Percentiles rank a stretch among this genome's conserved stretches.
Conservation (phyloP, 2,888 invertebrate species). For the Clistopyga incitator region DNA sequence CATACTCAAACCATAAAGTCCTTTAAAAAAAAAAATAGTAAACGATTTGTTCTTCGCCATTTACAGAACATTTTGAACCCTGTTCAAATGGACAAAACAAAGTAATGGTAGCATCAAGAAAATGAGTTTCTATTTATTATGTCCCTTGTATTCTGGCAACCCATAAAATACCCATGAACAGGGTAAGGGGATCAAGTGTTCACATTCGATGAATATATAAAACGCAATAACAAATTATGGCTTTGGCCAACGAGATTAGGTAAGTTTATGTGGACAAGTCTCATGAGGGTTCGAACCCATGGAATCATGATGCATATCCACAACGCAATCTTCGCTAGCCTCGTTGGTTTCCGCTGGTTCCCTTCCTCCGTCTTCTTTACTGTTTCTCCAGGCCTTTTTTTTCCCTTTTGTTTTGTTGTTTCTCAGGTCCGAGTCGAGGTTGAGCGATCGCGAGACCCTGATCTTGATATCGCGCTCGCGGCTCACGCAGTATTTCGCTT, state of each 20-base stretch:
- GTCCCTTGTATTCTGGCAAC: too few relatives aligned
- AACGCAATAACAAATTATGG: background rate
- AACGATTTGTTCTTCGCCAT: too few relatives aligned
- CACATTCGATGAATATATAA: background rate
- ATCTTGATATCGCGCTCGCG: constrained; percentile 49
- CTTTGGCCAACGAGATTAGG: background rate
- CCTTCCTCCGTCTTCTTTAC: constrained; percentile 32
- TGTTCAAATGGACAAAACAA: background rate
- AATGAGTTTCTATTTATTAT: too few relatives aligned
- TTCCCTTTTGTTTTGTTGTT: constrained; percentile 46
- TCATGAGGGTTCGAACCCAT: constrained; percentile 60
- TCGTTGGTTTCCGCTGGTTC: constrained; percentile 42
- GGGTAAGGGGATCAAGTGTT: too few relatives aligned
- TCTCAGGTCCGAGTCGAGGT: constrained; percentile 39
- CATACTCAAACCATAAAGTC: too few relatives aligned
- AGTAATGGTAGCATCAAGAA: too few relatives aligned
- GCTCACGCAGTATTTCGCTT: constrained; percentile 71
- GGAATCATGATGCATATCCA: constrained; percentile 62
- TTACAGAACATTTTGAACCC: too few relatives aligned
- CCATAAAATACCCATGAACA: too few relatives aligned
- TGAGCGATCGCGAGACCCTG: constrained; percentile 50
- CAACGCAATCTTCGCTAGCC: constrained; percentile 66
- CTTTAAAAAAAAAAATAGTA: too few relatives aligned
- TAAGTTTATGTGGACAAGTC: too few relatives aligned
- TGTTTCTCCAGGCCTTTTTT: constrained; percentile 51